Evolutionary conservation across 2,797 vertebrate genomes (phyloP).

Genomic region (Parauchenoglanis ngamensis): DNA sequence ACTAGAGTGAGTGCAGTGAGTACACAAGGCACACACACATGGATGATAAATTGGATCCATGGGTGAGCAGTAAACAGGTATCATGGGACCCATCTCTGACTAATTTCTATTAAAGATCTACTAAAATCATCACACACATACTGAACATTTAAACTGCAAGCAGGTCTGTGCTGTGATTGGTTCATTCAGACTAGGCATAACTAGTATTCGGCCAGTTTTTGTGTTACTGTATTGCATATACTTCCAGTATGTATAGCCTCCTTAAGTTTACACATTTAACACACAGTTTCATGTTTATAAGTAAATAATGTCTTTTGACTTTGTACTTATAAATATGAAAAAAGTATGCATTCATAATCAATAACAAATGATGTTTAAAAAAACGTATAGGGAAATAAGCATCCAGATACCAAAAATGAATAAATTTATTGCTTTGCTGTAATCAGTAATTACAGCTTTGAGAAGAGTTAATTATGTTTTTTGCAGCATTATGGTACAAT

Average conservation of each 20-base stretch:
- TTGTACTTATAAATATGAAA: background rate
- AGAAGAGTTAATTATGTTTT: background rate
- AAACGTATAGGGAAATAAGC: background rate
- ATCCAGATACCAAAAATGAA: background rate
- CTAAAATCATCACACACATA: slow-evolving; percentile 34
- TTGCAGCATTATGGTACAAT: background rate
- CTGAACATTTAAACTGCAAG: background rate
- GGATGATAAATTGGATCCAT: slow-evolving; percentile 31
- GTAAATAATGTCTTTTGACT: background rate
- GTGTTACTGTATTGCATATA: background rate
- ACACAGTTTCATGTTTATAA: background rate
- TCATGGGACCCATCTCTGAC: slow-evolving; percentile 33
- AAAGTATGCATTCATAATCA: background rate
- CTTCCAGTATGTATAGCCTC: background rate
- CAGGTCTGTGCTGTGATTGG: background rate
- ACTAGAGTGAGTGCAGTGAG: background rate
- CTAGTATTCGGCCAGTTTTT: background rate
- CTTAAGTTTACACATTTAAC: background rate
- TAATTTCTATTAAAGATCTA: slow-evolving; percentile 8
- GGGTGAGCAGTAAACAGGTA: slow-evolving; percentile 37
- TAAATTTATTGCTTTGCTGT: background rate
- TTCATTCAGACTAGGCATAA: background rate
- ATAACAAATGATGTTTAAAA: background rate
- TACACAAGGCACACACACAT: background rate
- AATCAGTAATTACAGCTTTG: background rate